Base-by-base conservation (phyloP, 2,888 invertebrate species). In the Mycalesis mineus region DNA sequence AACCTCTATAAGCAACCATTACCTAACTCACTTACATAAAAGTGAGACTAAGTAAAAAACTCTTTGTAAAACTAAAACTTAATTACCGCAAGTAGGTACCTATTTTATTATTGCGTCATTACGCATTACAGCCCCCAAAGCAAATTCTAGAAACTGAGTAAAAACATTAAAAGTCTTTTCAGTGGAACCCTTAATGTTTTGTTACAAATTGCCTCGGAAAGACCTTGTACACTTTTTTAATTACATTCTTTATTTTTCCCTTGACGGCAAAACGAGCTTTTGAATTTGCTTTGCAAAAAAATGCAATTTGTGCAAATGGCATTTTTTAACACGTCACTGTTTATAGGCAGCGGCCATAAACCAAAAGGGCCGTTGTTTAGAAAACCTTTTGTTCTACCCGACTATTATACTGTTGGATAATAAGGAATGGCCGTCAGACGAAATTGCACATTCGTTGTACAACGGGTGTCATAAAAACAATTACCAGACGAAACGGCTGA, bases 261-360 rank as follows among this genome's bases (percentile, higher is more conserved):
- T 51, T 55, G 47, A 57, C 54, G 53, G 61, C 64, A 66, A 68
- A 66, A 69, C 65, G 60, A 60, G 49, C 65, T 61, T 63, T 68
- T 69, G 68, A 70, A 72, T 71, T 72, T 73, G 73, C 70, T 71
- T 70, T 65, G 68, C 68, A 68, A 72, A 74, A 64, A 70, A 72
- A 74, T 70, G 73, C 80, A 82, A 82, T 80, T 84, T 85, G 84
- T 76, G 80, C 85, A 87, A 85, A 82, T 74, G 78, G 78, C 68
- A 68, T 69, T 81, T 81, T 80, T 84, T 82, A 75, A 74, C 75
- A 68, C 65, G 67, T 65, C 62, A 68, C 68, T 56, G 55, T 70
- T 47, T 74, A 76, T 58, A 56, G 51, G 49, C 53, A 69, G 68
- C 67, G 65, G 68, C 68, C 79, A 78, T 81, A 80, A 83, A 73